Base-by-base conservation (phyloP, 2,113 vertebrate species). In the Hypomesus transpacificus region DNA sequence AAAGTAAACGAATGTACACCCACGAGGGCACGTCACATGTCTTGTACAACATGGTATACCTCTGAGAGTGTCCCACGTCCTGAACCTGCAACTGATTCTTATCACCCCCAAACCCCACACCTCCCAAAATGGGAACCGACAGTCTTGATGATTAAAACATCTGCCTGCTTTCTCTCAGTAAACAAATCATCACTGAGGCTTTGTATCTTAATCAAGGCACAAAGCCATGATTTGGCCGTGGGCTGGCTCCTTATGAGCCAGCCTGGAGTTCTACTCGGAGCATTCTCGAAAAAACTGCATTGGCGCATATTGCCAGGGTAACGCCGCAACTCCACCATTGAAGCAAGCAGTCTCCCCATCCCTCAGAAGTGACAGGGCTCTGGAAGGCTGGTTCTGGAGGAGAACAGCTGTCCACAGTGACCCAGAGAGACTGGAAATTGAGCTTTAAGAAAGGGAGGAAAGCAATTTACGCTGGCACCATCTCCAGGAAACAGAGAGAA, bases 401-500 rank as follows among this genome's bases (percentile, higher is more conserved):
- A 84, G 82, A 90, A 91, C 89, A 91, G 82, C 89, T 92, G 87
- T 83, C 81, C 79, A 82, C 78, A 59, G 28, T 88, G 88, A 86
- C 86, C 87, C 75, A 20, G 71, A 80, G 86, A 86, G 82, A 85
- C 75, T 61, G 71, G 68, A 87, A 85, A 89, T 80, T 85, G 83
- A 88, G 87, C 83, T 89, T 91, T 87, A 91, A 89, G 86, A 87
- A 89, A 87, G 51, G 59, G 69, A 81, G 76, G 74, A 82, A 80
- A 76, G 75, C 82, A 63, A 81, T 85, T 84, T 82, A 66, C 69
- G 72, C 75, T 87, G 85, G 83, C 85, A 80, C 71, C 64, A 58
- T 80, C 75, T 83, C 70, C 51, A 34, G 73, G 78, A 85, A 87
- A 87, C 66, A 75, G 67, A 80, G 73, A 72, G 82, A 86, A 90